These are phyloP conservation scores for Melanotaenia pygmaea DNA, from an alignment of 2,797 vertebrate species.

Conservation along the genomic window DNA sequence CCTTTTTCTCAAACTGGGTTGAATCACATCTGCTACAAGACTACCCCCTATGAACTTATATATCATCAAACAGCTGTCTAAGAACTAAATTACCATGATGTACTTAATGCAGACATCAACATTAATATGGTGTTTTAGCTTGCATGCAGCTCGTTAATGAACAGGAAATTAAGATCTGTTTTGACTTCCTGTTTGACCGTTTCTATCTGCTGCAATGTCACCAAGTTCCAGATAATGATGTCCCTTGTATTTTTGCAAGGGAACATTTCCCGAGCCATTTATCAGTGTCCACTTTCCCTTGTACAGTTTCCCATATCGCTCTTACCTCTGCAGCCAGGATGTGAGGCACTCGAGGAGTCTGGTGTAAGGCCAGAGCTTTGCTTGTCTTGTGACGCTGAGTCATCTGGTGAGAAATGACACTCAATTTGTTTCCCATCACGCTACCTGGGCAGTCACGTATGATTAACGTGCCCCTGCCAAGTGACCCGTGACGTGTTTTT, in stretches of 20 bases:
- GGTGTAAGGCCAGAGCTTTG: constrained; percentile 39
- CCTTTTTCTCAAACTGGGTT: neutral
- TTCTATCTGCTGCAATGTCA: constrained; percentile 40
- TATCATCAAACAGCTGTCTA: neutral
- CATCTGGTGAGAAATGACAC: constrained; percentile 71
- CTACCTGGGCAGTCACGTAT: constrained; percentile 71
- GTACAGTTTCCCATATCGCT: constrained; percentile 51
- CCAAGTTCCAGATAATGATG: constrained; percentile 52
- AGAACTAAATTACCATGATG: neutral
- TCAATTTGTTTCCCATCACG: constrained; percentile 81
- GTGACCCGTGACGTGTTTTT: constrained; percentile 68
- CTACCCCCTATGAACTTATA: neutral
- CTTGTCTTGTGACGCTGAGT: constrained; percentile 51
- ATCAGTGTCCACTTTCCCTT: constrained; percentile 56
- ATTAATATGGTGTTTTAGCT: neutral
- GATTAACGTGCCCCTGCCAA: constrained; percentile 65
- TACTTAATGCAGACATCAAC: constrained; percentile 20
- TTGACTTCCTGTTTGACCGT: constrained; percentile 20
- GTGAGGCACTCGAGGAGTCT: constrained; percentile 24
- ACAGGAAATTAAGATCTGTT: constrained; percentile 61
- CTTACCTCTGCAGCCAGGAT: constrained; percentile 20
- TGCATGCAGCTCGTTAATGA: constrained; percentile 31
- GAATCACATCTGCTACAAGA: neutral
- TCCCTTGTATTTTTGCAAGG: constrained; percentile 49
- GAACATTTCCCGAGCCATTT: constrained; percentile 55